phyloP scores from a whole-genome alignment of 2,113 vertebrate species.

The Phyllopteryx taeniolatus region DNA sequence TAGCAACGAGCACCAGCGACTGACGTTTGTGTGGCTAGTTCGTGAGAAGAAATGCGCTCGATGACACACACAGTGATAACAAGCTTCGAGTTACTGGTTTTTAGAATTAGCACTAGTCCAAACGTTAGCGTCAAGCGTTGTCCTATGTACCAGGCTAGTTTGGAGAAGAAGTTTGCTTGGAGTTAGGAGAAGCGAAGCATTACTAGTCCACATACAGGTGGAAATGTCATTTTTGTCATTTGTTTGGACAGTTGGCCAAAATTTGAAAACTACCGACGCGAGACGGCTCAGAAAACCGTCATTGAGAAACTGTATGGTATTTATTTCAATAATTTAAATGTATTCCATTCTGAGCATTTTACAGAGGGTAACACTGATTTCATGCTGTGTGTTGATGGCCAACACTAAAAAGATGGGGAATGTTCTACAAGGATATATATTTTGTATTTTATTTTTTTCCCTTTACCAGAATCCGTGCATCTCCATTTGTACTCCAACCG shows the following conservation, averaged over 20 bases:
- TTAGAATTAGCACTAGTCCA: neutral
- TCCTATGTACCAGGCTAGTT: neutral
- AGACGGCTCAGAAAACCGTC: too few relatives aligned
- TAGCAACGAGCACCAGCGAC: neutral
- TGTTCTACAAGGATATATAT: neutral
- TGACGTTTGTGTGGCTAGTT: neutral
- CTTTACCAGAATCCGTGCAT: neutral
- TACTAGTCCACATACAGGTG: too few relatives aligned
- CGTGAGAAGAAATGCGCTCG: neutral
- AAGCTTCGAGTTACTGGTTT: neutral
- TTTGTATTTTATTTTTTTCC: neutral
- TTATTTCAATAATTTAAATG: too few relatives aligned
- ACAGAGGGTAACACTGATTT: too few relatives aligned
- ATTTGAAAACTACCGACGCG: too few relatives aligned
- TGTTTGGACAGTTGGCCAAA: too few relatives aligned
- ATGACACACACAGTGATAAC: neutral
- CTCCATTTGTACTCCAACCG: constrained; percentile 25
- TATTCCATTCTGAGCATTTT: too few relatives aligned
- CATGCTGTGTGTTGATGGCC: too few relatives aligned
- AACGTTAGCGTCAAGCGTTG: neutral
- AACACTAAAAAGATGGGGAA: neutral
- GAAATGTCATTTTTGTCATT: too few relatives aligned
- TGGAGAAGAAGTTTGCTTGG: neutral
- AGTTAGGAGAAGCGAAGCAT: too few relatives aligned
- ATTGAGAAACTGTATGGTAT: too few relatives aligned